These are phyloP conservation scores for Eunapius fragilis DNA, from an alignment of 37 sponge, comb jelly and placozoan species.

Conservation along the genomic window DNA sequence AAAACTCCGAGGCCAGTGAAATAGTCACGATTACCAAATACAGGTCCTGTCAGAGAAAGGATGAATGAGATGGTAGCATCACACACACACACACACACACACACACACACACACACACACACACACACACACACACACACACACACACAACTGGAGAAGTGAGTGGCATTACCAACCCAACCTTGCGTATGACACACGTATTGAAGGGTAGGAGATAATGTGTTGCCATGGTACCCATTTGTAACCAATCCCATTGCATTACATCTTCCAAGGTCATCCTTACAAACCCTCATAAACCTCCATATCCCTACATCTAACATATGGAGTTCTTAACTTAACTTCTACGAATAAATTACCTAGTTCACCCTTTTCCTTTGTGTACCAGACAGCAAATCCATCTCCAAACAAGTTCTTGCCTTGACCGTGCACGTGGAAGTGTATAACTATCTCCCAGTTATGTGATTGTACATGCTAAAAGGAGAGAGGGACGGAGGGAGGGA, in stretches of 20 bases:
- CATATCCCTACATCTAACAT: background rate
- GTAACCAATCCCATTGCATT: no score
- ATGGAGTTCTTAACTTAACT: no score
- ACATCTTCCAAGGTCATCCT: no score
- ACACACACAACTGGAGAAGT: no score
- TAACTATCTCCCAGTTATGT: constrained; percentile 92
- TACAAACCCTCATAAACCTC: no score
- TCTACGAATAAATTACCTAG: constrained; percentile 41
- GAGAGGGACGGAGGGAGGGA: background rate
- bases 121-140: background rate
- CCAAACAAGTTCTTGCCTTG: constrained; percentile 87
- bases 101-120: background rate
- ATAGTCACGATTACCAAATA: constrained; percentile 90
- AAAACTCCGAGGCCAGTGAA: constrained; percentile 98
- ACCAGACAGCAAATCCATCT: constrained; percentile 98
- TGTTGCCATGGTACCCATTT: no score
- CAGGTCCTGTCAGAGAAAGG: constrained; percentile 71
- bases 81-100: background rate
- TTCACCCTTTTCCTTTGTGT: constrained; percentile 76
- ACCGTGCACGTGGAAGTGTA: constrained; percentile 92
- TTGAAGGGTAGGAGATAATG: no score
- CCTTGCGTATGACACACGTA: no score
- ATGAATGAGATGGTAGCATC: background rate
- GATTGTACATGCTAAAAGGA: constrained; percentile 56
- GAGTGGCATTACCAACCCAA: no score